Percentiles rank a stretch among this genome's conserved stretches.
Evolutionary conservation across 2,113 vertebrate genomes (phyloP).

Genomic region (Amphiprion percula): DNA sequence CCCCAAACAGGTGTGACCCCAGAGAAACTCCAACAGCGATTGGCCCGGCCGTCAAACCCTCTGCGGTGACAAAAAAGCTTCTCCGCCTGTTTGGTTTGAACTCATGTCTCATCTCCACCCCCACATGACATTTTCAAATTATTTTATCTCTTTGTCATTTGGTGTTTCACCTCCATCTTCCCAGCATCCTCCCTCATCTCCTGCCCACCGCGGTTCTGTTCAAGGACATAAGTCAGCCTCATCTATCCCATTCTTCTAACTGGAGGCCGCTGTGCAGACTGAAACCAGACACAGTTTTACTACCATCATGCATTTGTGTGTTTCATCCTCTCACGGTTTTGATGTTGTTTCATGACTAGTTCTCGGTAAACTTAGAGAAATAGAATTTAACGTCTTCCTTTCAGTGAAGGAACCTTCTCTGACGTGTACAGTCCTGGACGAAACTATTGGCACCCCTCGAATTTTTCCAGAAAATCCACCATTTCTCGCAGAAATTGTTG

Average conservation of each 20-base stretch:
- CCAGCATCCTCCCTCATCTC: conserved; percentile 84
- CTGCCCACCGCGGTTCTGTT: conserved; percentile 87
- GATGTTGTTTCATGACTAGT: background rate
- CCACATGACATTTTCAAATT: conserved; percentile 71
- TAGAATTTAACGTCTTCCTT: conserved; percentile 21
- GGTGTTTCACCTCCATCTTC: conserved; percentile 82
- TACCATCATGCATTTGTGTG: conserved; percentile 15
- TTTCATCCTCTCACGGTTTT: conserved; percentile 4
- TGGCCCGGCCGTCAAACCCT: background rate
- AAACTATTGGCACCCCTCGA: too few relatives aligned
- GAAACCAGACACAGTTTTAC: conserved; percentile 18
- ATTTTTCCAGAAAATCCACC: too few relatives aligned
- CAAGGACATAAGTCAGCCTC: conserved; percentile 98
- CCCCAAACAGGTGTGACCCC: conserved; percentile 64
- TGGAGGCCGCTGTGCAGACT: conserved; percentile 28
- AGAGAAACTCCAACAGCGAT: conserved; percentile 15
- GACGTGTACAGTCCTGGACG: background rate
- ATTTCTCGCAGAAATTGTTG: too few relatives aligned
- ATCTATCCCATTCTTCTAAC: conserved; percentile 72
- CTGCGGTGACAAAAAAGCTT: background rate
- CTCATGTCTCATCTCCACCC: conserved; percentile 73
- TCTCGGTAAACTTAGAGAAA: background rate
- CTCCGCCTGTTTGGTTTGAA: conserved; percentile 69
- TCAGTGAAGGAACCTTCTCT: conserved; percentile 21
- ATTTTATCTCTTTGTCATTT: conserved; percentile 71